A percentile compares a stretch with the other conserved stretches of the same genome.
These are phyloP conservation scores for Pelecanus crispus DNA, from an alignment of 2,113 vertebrate species.

Conservation along the genomic window DNA sequence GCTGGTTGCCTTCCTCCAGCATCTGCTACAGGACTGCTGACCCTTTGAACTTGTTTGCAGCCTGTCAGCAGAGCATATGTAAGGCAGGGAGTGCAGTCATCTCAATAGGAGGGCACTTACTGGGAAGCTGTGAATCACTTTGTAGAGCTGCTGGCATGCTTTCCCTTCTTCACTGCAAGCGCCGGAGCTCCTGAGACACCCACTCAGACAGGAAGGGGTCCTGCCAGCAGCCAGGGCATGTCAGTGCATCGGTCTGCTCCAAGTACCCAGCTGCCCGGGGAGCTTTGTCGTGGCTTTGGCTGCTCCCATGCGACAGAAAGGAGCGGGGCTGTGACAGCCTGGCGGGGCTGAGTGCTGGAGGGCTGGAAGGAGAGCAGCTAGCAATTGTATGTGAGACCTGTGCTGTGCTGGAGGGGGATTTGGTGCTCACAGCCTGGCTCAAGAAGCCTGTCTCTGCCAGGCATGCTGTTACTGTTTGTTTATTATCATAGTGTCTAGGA, in stretches of 20 bases:
- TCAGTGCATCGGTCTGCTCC: not conserved
- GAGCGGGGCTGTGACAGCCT: not conserved
- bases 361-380: not conserved
- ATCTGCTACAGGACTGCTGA: not conserved
- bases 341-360: not conserved
- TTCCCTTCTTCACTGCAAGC: accelerated
- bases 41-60: not conserved
- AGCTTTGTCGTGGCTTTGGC: not conserved
- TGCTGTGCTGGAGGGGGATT: not conserved
- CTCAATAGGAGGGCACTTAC: not conserved
- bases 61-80: not conserved
- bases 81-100: not conserved
- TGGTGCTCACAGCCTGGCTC: accelerated
- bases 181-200: not conserved
- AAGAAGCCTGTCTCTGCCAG: not conserved
- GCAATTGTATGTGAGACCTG: no score
- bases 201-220: not conserved
- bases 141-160: accelerated
- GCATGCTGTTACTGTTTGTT: not conserved
- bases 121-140: not conserved
- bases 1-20: accelerated
- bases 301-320: not conserved
- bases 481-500: not conserved
- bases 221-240: accelerated
- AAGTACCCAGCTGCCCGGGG: not conserved